Conservation (phyloP, 2,113 vertebrate species). For the Xenotilapia caudafasciata region DNA sequence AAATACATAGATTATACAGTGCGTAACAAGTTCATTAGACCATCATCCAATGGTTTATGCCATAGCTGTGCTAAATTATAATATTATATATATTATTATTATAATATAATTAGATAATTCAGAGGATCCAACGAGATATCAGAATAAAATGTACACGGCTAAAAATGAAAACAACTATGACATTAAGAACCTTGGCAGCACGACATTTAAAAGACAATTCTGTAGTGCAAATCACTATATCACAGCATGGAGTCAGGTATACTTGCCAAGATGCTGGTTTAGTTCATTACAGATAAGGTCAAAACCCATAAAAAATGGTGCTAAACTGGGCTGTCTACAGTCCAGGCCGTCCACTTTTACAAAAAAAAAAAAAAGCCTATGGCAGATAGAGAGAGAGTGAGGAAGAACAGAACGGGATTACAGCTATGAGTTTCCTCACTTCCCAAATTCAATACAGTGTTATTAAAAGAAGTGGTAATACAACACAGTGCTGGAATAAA, state of each 20-base stretch:
- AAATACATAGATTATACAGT: background rate
- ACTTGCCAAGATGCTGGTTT: background rate
- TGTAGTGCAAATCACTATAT: background rate
- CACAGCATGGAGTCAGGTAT: background rate
- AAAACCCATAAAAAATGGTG: background rate
- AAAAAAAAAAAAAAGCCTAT: background rate
- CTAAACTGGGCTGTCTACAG: background rate
- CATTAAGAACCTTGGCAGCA: background rate
- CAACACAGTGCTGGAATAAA: background rate
- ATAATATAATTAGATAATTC: background rate
- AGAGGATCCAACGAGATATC: background rate
- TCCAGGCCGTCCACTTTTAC: background rate
- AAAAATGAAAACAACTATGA: background rate
- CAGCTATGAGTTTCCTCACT: background rate
- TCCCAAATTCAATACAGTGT: background rate
- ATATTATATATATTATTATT: too few relatives aligned
- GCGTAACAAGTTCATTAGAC: background rate
- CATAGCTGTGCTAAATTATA: background rate
- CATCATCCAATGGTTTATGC: background rate
- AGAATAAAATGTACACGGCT: background rate
- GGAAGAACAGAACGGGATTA: background rate
- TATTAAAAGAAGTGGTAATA: background rate
- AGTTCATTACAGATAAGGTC: background rate
- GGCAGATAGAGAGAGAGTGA: background rate
- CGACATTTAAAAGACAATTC: background rate